Base-by-base conservation (phyloP, 2,797 vertebrate genomes). In the Hephaestus fuliginosus region DNA sequence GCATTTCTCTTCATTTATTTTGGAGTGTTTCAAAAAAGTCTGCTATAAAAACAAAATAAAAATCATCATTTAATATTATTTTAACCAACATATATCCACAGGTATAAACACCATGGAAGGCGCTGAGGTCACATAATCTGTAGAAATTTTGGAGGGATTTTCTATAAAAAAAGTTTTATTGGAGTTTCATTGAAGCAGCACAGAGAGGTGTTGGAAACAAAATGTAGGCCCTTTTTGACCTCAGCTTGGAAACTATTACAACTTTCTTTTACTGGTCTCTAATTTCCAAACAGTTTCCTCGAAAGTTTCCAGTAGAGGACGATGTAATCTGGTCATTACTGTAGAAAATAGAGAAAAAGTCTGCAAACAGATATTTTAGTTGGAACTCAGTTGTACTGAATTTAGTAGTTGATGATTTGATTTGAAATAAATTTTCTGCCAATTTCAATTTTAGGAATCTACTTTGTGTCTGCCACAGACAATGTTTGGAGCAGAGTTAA, bases 1-100 rank as follows among this genome's bases (percentile, higher is more conserved):
- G 89, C 30, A 33, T 76, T 87, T 22, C 73, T 65, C 68, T 49
- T 53, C 49, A 57, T 9, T 48, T 41, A 28, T 25, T 25, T 25
- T 25, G 25, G 25, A 25, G 25, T 25, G 25, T 25, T 25, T 25
- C 25, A 25, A 25, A 25, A 25, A 25, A 2, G 30, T 33, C 48
- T 20, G 72, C 13, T 6, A 39, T 12, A 51, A 51, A 53, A 48
- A 28, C 0, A 30, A 18, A 46, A 67, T 25, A 46, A 58, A 68
- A 48, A 7, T 51, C 3, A 20, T 28, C 13, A 39, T 22, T 39
- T 1, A 51, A 5, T 12, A 41, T 41, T 0, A 64, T 64, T 30
- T 39, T 25, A 57, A 60, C 30, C 30, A 33, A 33, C 12, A 20
- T 25, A 25, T 25, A 25, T 25, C 25, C 25, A 25, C 25, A 25